A percentile compares a stretch with the other conserved stretches of the same genome.
Evolutionary conservation across 2,797 vertebrate genomes (phyloP).

Genomic region (Microctenopoma lineatum): DNA sequence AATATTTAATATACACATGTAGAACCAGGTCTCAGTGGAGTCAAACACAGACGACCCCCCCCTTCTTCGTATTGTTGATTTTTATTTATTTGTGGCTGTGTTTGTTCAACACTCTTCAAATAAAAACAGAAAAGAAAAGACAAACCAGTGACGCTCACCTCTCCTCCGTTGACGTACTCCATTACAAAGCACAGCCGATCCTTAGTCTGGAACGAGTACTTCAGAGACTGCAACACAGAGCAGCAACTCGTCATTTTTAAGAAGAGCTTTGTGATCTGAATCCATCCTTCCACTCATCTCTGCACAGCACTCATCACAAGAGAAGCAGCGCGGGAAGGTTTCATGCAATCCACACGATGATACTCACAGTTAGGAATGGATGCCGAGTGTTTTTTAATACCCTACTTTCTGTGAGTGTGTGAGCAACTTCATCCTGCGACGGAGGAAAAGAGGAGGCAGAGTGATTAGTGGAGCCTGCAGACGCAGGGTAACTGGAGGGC

Average conservation of each 20-base stretch:
- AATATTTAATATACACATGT: no score
- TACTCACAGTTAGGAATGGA: constrained; percentile 98
- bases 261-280: constrained; percentile 2
- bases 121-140: constrained; percentile 2
- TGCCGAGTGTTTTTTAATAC: constrained; percentile 98
- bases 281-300: constrained; percentile 1
- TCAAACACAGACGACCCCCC: no score
- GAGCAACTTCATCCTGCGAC: constrained; percentile 95
- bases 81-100: no score
- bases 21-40: no score
- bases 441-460: background rate
- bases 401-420: constrained; percentile 97
- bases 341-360: background rate
- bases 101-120: constrained; percentile 11
- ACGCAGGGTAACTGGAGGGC: no score
- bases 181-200: constrained; percentile 98
- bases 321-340: background rate
- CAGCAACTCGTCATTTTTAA: background rate
- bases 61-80: no score
- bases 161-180: constrained; percentile 98
- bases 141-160: constrained; percentile 83
- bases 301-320: background rate
- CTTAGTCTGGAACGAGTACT: constrained; percentile 99
- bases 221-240: constrained; percentile 90
- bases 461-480: constrained; percentile 10